Base-by-base conservation (phyloP, 2,113 vertebrate genomes). In the Leuciscus idus region DNA sequence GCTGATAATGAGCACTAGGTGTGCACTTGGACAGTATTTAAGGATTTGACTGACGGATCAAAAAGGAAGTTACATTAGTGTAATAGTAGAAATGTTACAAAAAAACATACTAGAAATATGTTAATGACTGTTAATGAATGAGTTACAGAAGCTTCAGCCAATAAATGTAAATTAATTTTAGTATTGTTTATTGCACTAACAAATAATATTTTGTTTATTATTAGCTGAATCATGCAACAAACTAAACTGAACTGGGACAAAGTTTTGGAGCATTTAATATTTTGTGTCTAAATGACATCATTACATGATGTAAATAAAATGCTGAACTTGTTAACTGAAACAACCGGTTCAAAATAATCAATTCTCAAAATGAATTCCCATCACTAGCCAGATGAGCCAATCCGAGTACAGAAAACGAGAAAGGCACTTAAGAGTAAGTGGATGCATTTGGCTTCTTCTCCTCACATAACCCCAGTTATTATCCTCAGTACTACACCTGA, bases 401-500 rank as follows among this genome's bases (percentile, higher is more conserved):
- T 10, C 36, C 50, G 36, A 36, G 64, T 36, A 50, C 43, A 33
- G 46, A 82, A 52, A 30, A 17, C 62, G 33, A 68, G 19, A 70
- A 15, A 30, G n/a, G 80, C 43, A 68, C 62, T 82, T 70, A 70
- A 0, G 26, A 50, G 62, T 82, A 52, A 48, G 61, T 81, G 39
- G 79, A 82, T 82, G 80, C 62, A 82, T 68, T 66, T 66, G 80
- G 43, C 80, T 70, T 33, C 8, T 28, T 52, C 48, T 19, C 80
- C 46, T 30, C 26, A 70, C 43, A 64, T 82, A 70, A 68, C 62
- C 62, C 46, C 28, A 52, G 70, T 28, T 50, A 82, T 82, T 82
- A 66, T 81, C n/a, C 26, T 81, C 59, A 81, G 61, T n/a, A 52
- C 64, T 48, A 52, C 43, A 81, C 62, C 62, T 70, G 62, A 50